phyloP scores from a whole-genome alignment of 2,113 vertebrate species.

The Rhinolophus ferrumequinum region DNA sequence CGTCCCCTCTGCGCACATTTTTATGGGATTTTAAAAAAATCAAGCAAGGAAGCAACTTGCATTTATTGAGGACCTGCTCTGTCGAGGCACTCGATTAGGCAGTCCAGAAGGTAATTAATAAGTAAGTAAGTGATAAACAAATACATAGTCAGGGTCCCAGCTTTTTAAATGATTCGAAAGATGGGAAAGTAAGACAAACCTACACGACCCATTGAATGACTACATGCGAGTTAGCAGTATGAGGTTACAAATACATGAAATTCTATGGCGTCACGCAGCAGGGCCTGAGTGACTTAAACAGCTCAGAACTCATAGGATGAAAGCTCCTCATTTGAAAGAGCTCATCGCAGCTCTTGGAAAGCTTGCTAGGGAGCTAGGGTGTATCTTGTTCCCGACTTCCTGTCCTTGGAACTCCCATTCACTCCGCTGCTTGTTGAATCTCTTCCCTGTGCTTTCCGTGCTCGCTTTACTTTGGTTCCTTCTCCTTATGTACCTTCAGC shows the following conservation, averaged over 20 bases:
- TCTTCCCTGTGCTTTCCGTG: neutral
- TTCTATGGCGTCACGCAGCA: neutral
- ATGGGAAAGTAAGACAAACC: neutral
- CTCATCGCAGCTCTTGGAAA: neutral
- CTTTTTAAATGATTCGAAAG: neutral
- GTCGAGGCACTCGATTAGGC: neutral
- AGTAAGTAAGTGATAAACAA: neutral
- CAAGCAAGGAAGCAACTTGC: neutral
- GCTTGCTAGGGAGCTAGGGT: neutral
- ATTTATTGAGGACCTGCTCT: neutral
- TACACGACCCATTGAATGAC: neutral
- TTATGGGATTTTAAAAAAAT: neutral
- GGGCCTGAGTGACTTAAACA: neutral
- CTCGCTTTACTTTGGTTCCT: neutral
- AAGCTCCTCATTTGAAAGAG: neutral
- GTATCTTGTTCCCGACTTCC: neutral
- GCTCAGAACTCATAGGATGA: neutral
- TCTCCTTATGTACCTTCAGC: neutral
- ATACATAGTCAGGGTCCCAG: neutral
- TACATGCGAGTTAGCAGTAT: neutral
- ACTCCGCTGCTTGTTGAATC: too few species aligned
- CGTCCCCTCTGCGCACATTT: neutral
- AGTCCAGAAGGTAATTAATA: neutral
- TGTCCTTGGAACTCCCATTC: neutral
- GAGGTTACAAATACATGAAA: neutral